Evolutionary conservation across 2,113 vertebrate species (phyloP).

Genomic region (Felis chaus): DNA sequence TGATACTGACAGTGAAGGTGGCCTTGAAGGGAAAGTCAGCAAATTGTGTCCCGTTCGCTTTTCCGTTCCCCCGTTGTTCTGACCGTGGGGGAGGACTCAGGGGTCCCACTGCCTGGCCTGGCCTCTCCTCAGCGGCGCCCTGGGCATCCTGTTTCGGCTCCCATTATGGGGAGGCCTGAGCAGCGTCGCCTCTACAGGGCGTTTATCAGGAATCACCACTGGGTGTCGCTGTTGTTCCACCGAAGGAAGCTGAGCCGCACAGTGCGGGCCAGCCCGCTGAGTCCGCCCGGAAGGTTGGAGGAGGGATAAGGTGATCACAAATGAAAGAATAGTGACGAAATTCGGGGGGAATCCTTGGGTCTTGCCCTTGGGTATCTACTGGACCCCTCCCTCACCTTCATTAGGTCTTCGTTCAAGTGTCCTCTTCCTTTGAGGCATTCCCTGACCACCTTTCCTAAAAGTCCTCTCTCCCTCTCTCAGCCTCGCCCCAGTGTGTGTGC

Average conservation of each 20-base stretch:
- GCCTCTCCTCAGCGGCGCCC: not conserved
- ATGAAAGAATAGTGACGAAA: not conserved
- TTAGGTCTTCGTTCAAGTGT: not conserved
- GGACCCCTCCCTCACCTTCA: not conserved
- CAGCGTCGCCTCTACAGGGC: not conserved
- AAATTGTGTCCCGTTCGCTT: not conserved
- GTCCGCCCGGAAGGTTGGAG: not conserved
- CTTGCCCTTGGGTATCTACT: not conserved
- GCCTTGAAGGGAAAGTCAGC: not conserved
- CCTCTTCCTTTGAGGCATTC: not conserved
- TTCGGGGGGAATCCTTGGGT: not conserved
- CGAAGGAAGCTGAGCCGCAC: not conserved
- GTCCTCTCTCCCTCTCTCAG: not conserved
- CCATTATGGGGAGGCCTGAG: no score
- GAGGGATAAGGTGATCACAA: not conserved
- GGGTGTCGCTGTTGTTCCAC: slow-evolving; percentile 75
- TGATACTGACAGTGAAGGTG: not conserved
- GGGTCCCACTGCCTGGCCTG: not conserved
- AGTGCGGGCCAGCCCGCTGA: not conserved
- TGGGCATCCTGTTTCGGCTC: not conserved
- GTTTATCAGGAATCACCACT: slow-evolving; percentile 39
- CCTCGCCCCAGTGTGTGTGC: not conserved
- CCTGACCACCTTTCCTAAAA: not conserved
- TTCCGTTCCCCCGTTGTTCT: not conserved
- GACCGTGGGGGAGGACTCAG: not conserved